Evolutionary conservation across 2,888 invertebrate genomes (phyloP).

Genomic region (Diabrotica balteata): DNA sequence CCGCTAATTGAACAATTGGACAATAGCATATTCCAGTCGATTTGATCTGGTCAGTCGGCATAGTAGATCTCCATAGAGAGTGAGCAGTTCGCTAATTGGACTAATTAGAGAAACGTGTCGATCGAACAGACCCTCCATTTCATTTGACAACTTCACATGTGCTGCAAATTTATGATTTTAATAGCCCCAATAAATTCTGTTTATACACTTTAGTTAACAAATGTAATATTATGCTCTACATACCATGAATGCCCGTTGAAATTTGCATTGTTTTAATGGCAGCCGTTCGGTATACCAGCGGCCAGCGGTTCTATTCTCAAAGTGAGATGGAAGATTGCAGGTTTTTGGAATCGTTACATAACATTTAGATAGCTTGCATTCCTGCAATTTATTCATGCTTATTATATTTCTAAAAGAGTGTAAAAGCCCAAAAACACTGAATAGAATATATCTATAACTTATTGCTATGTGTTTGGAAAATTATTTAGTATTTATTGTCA

Average conservation of each 20-base stretch:
- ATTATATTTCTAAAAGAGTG: no score
- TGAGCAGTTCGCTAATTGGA: slow-evolving; percentile 59
- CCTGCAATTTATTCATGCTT: no score
- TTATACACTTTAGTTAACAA: slow-evolving; percentile 59
- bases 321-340: no score
- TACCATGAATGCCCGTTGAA: slow-evolving; percentile 2
- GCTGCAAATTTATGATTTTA: slow-evolving; percentile 60
- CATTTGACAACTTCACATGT: slow-evolving; percentile 59
- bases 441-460: no score
- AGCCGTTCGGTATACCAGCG: slow-evolving; percentile 1
- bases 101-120: slow-evolving; percentile 61
- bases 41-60: slow-evolving; percentile 10
- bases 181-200: slow-evolving; percentile 59
- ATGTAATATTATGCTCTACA: slow-evolving; percentile 47
- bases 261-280: slow-evolving; percentile 11
- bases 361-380: no score
- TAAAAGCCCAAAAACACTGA: no score
- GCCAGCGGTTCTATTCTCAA: background rate
- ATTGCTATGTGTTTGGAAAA: no score
- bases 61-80: slow-evolving; percentile 23
- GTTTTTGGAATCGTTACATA: no score
- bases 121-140: slow-evolving; percentile 52
- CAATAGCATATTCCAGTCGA: background rate
- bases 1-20: background rate
- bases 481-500: no score